A percentile compares a stretch with the other conserved stretches of the same genome.
These are phyloP conservation scores for Cisticola juncidis DNA, from an alignment of 2,113 vertebrate species.

Conservation along the genomic window DNA sequence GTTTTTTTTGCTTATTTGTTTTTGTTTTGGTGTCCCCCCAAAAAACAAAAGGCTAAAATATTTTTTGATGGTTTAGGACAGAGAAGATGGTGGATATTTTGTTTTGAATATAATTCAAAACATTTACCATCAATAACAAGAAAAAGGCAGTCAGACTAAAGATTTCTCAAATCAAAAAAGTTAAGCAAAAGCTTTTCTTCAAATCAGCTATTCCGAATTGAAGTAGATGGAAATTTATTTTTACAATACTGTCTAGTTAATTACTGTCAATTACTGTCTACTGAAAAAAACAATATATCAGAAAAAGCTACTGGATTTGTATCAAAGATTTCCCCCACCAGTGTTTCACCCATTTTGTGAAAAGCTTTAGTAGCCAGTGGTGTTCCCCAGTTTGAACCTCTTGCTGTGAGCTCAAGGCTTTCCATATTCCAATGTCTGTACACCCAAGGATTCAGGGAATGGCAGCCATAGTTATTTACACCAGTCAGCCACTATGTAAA, in stretches of 20 bases:
- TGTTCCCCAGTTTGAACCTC: neutral
- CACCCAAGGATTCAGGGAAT: neutral
- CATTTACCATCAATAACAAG: neutral
- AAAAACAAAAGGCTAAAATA: neutral
- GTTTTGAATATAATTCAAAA: neutral
- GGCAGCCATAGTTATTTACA: neutral
- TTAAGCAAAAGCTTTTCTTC: neutral
- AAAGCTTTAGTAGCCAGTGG: neutral
- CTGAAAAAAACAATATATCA: neutral
- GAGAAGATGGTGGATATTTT: neutral
- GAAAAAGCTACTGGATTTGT: neutral
- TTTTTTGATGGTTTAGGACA: neutral
- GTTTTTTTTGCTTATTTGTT: neutral
- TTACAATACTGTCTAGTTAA: neutral
- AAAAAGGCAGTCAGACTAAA: neutral
- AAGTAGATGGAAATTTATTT: neutral
- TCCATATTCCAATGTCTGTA: neutral
- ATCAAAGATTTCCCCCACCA: neutral
- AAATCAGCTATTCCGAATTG: neutral
- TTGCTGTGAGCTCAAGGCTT: neutral
- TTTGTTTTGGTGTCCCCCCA: neutral
- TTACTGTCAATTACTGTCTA: no score
- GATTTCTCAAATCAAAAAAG: neutral
- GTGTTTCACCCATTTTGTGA: neutral
- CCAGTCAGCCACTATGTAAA: neutral